These are phyloP conservation scores for Leguminivora glycinivorella DNA, from an alignment of 1,140 invertebrate species.

Conservation along the genomic window DNA sequence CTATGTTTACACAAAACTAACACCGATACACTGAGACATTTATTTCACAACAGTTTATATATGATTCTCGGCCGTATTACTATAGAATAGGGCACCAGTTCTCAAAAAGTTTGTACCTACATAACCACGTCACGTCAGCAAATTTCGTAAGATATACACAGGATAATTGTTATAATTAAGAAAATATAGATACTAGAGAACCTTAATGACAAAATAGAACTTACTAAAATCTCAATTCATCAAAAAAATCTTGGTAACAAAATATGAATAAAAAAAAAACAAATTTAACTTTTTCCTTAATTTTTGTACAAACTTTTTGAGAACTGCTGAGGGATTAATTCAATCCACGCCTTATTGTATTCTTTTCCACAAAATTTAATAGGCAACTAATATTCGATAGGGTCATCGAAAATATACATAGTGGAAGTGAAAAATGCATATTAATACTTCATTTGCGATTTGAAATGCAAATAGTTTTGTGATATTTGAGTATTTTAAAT, in stretches of 20 bases:
- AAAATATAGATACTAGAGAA: too few relatives aligned
- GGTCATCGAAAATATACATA: not conserved
- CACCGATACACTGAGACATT: constrained; percentile 5
- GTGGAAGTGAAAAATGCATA: not conserved
- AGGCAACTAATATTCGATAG: not conserved
- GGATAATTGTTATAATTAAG: too few relatives aligned
- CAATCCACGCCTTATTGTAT: not conserved
- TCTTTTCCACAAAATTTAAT: not conserved
- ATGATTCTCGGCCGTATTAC: not conserved
- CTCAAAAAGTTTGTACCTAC: too few relatives aligned
- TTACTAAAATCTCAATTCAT: too few relatives aligned
- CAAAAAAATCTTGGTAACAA: too few relatives aligned
- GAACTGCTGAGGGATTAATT: too few relatives aligned
- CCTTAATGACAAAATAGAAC: too few relatives aligned
- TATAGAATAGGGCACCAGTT: not conserved
- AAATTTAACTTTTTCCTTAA: too few relatives aligned
- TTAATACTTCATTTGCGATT: not conserved
- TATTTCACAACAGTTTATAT: constrained; percentile 16
- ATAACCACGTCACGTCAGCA: too few relatives aligned
- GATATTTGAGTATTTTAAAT: not conserved
- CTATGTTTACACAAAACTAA: constrained; percentile 19
- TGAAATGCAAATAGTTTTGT: not conserved
- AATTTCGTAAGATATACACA: too few relatives aligned
- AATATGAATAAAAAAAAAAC: too few relatives aligned
- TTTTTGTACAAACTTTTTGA: too few relatives aligned